phyloP scores from a whole-genome alignment of 2,888 invertebrate genomes.

The Lottia gigantea region DNA sequence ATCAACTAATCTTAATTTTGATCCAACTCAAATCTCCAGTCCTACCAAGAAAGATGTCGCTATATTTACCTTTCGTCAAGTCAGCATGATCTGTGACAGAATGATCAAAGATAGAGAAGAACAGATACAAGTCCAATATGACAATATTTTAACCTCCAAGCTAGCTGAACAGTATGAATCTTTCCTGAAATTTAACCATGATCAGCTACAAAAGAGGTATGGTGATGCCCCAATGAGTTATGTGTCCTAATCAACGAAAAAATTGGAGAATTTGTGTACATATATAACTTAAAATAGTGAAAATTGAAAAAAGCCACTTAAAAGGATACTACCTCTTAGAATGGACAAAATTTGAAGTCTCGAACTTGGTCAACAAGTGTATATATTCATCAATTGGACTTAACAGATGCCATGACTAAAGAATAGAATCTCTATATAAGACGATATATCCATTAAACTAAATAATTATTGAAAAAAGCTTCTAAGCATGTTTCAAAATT shows the following conservation, averaged over 20 bases:
- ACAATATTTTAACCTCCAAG: conserved; percentile 90
- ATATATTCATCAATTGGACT: too few relatives aligned
- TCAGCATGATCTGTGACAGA: conserved; percentile 95
- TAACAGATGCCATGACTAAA: too few relatives aligned
- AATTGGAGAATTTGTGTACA: too few relatives aligned
- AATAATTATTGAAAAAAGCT: too few relatives aligned
- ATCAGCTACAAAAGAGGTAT: conserved; percentile 89
- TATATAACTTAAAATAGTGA: too few relatives aligned
- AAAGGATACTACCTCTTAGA: too few relatives aligned
- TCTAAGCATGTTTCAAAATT: too few relatives aligned
- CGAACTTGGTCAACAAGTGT: too few relatives aligned
- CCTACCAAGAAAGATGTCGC: conserved; percentile 77
- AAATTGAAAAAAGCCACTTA: too few relatives aligned
- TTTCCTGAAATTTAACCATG: conserved; percentile 97
- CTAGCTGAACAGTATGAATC: conserved; percentile 98
- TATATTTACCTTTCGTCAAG: conserved; percentile 94
- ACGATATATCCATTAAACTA: too few relatives aligned
- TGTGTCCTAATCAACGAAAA: conserved; percentile 44
- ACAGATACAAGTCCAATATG: conserved; percentile 93
- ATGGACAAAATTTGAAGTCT: too few relatives aligned
- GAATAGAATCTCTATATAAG: too few relatives aligned
- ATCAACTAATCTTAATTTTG: conserved; percentile 34
- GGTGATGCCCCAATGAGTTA: conserved; percentile 65
- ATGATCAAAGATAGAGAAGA: conserved; percentile 96
- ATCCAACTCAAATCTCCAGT: conserved; percentile 33